These are phyloP conservation scores for Dolomedes plantarius DNA, from an alignment of 2,888 invertebrate genomes.

Conservation along the genomic window DNA sequence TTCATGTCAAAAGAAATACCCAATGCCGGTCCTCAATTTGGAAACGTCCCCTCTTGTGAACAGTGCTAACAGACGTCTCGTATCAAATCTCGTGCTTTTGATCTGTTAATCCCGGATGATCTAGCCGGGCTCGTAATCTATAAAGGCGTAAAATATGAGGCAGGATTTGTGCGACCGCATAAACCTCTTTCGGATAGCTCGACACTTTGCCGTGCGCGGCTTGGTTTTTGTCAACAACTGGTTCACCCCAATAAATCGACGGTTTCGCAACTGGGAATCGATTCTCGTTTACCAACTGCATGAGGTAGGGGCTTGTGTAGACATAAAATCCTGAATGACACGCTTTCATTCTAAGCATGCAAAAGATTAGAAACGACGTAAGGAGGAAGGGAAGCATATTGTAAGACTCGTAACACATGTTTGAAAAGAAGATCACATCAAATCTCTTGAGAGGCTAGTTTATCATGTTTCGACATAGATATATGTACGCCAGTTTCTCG, in stretches of 20 bases:
- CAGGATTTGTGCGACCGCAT: constrained; percentile 46
- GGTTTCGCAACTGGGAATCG: neutral
- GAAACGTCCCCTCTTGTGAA: constrained; percentile 31
- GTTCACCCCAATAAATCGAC: neutral
- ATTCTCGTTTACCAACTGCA: neutral
- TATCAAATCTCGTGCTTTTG: constrained; percentile 59
- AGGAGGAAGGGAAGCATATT: too few species aligned
- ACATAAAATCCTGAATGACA: neutral
- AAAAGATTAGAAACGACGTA: too few species aligned
- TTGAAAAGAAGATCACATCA: too few species aligned
- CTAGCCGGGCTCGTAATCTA: constrained; percentile 57
- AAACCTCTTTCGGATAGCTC: constrained; percentile 23
- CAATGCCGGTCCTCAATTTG: constrained; percentile 15
- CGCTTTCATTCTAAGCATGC: neutral
- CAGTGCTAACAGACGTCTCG: constrained; percentile 39
- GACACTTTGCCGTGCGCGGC: neutral
- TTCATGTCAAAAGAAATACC: too few species aligned
- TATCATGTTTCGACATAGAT: too few species aligned
- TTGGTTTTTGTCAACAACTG: constrained; percentile 5
- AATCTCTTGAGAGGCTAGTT: too few species aligned
- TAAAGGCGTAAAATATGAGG: constrained; percentile 57
- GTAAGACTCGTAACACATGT: too few species aligned
- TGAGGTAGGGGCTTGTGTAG: too few species aligned
- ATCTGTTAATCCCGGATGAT: constrained; percentile 66
- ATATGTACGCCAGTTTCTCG: too few species aligned